A percentile compares a stretch with the other conserved stretches of the same genome.
Conservation (phyloP, 1,140 invertebrate genomes). For the Glomeris maerens region DNA sequence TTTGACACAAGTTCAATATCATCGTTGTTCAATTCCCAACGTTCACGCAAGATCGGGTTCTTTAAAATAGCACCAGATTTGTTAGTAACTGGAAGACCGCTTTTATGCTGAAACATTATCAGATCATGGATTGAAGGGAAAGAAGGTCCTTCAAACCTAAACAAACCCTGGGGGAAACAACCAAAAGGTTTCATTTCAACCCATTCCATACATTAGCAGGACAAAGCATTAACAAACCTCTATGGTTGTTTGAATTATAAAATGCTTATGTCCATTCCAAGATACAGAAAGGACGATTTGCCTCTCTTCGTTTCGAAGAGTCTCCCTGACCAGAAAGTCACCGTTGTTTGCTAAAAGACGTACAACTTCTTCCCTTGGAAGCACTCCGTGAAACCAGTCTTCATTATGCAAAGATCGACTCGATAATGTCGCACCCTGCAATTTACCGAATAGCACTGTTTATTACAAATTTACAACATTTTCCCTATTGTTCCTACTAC, state of each 20-base stretch:
- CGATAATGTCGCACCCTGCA: background rate
- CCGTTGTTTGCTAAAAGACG: conserved; percentile 71
- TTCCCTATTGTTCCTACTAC: too few species aligned
- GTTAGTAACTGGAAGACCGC: conserved; percentile 70
- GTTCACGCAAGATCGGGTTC: conserved; percentile 72
- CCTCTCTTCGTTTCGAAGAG: conserved; percentile 77
- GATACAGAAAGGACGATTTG: conserved; percentile 88
- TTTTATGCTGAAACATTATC: conserved; percentile 70
- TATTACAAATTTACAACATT: conserved; percentile 1
- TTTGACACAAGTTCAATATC: conserved; percentile 84
- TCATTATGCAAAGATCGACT: conserved; percentile 42
- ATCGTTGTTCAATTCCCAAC: conserved; percentile 93
- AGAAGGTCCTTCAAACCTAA: conserved; percentile 80
- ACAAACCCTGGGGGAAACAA: conserved; percentile 53
- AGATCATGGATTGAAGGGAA: conserved; percentile 85
- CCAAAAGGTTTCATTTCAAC: background rate
- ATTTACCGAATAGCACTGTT: background rate
- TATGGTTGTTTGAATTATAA: conserved; percentile 86
- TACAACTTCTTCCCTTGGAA: conserved; percentile 90
- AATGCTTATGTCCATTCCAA: conserved; percentile 90
- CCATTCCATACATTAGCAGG: background rate
- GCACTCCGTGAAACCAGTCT: conserved; percentile 94
- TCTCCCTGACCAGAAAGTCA: conserved; percentile 88
- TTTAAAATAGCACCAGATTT: conserved; percentile 78
- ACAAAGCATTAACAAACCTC: conserved; percentile 44